Conservation (phyloP, 1,140 invertebrate species). For the Cryptotermes secundus region DNA sequence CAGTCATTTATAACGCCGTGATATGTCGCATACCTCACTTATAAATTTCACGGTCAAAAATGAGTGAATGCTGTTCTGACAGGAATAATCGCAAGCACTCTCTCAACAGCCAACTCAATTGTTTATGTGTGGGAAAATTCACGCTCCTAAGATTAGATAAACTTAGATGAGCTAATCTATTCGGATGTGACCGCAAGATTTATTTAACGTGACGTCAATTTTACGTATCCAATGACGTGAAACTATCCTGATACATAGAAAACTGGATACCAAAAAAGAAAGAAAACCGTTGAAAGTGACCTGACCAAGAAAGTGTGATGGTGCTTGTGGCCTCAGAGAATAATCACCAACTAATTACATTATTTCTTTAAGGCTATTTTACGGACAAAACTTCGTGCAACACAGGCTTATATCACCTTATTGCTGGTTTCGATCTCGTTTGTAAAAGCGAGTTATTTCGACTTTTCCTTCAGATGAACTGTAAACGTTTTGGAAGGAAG, state of each 20-base stretch:
- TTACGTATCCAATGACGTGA: background rate
- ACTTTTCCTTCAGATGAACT: no score
- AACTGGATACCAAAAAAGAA: background rate
- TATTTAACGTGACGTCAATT: conserved; percentile 2
- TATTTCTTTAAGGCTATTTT: background rate
- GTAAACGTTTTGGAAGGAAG: no score
- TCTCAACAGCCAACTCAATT: background rate
- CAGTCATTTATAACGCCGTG: background rate
- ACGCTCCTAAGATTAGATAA: background rate
- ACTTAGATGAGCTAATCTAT: background rate
- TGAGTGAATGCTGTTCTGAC: background rate
- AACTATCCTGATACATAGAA: background rate
- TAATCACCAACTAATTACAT: background rate
- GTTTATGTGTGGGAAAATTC: background rate
- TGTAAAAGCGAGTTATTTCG: no score
- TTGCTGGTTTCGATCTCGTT: no score
- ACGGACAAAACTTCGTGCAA: background rate
- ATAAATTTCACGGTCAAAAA: background rate
- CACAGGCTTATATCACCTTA: background rate
- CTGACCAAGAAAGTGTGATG: background rate
- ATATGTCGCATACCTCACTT: background rate
- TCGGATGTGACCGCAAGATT: background rate
- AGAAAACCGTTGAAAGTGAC: background rate
- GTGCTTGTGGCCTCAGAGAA: background rate
- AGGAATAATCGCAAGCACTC: background rate